Conservation (phyloP, 1,140 invertebrate genomes). For the Xylocopa sonorina region DNA sequence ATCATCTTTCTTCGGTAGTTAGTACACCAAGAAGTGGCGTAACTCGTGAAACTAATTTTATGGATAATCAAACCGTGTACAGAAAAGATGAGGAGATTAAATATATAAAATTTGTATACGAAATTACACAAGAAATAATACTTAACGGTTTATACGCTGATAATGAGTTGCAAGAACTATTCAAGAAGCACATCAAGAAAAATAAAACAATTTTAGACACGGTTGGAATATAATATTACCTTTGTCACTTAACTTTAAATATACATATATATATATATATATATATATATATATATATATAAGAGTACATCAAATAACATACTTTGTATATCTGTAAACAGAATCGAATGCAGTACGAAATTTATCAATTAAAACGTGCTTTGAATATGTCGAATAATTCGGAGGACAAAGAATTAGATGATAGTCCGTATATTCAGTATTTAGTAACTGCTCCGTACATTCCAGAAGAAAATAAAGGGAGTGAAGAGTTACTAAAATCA, state of each 20-base stretch:
- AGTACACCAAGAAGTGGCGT: background rate
- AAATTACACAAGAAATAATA: conserved; percentile 82
- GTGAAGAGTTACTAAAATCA: conserved; percentile 69
- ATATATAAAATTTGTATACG: conserved; percentile 81
- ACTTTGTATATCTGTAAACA: conserved; percentile 49
- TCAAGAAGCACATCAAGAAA: conserved; percentile 77
- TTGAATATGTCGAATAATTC: conserved; percentile 75
- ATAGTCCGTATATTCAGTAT: conserved; percentile 31
- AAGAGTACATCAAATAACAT: conserved; percentile 6
- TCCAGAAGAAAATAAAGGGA: conserved; percentile 72
- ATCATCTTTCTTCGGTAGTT: conserved; percentile 7
- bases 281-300: no score
- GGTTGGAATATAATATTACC: conserved; percentile 61
- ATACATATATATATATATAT: no score
- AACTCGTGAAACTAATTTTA: background rate
- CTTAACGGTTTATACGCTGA: conserved; percentile 81
- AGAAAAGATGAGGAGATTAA: conserved; percentile 74
- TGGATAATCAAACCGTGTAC: background rate
- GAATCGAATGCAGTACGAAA: conserved; percentile 80
- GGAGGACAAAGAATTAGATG: conserved; percentile 68
- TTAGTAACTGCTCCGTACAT: conserved; percentile 62
- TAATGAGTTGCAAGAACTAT: conserved; percentile 78
- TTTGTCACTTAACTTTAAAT: no score
- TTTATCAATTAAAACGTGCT: conserved; percentile 78
- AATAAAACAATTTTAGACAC: conserved; percentile 73